Evolutionary conservation across 2,888 invertebrate species (phyloP).

Genomic region (Meghimatium bilineatum): DNA sequence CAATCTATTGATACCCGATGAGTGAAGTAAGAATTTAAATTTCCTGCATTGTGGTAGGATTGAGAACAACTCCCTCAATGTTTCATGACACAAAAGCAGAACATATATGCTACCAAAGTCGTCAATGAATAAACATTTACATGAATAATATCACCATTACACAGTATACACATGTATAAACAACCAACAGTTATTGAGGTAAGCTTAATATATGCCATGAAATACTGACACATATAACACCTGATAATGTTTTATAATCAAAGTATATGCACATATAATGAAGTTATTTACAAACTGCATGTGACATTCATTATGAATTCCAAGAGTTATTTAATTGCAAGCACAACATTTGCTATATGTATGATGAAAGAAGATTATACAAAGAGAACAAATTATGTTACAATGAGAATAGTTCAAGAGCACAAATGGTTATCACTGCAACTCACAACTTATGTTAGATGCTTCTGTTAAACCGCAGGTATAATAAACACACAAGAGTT

Average conservation of each 20-base stretch:
- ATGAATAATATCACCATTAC: background rate
- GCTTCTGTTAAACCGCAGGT: background rate
- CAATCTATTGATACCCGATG: no score
- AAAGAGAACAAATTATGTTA: background rate
- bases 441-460: background rate
- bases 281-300: background rate
- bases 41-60: no score
- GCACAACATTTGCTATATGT: background rate
- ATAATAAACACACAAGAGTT: background rate
- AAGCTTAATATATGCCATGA: background rate
- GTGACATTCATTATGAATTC: background rate
- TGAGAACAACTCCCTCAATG: no score
- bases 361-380: background rate
- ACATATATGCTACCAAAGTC: background rate
- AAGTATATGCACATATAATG: background rate
- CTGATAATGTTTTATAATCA: background rate
- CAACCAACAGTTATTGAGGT: conserved; percentile 15
- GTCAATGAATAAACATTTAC: background rate
- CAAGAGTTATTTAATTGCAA: no score
- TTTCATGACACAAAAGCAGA: background rate
- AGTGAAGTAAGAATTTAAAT: no score
- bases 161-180: background rate
- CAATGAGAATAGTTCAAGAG: background rate
- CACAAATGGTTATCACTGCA: conserved; percentile 19
- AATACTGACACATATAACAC: background rate